Evolutionary conservation across 2,113 vertebrate species (phyloP).

Genomic region (Glaucomys volans): DNA sequence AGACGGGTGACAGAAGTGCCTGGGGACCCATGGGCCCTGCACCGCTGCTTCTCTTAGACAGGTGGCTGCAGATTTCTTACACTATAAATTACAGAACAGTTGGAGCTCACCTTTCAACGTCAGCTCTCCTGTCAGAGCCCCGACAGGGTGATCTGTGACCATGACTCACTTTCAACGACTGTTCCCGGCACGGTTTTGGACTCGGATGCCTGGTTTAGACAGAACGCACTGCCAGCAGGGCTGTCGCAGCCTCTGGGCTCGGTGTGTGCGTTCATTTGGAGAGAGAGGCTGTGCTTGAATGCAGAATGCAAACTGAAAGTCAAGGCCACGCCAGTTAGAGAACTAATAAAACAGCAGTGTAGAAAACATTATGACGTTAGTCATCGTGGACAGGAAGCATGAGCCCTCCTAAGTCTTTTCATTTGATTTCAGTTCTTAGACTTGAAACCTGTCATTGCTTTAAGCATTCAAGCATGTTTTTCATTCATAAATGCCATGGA

Average conservation of each 20-base stretch:
- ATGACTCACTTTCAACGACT: conserved; percentile 41
- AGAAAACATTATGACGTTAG: neutral
- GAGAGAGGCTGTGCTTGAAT: neutral
- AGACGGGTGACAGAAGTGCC: conserved; percentile 50
- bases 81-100: conserved; percentile 66
- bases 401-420: neutral
- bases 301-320: neutral
- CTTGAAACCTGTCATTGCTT: neutral
- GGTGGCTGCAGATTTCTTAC: conserved; percentile 62
- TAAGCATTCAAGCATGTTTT: neutral
- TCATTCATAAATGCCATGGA: neutral
- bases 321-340: neutral
- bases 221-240: neutral
- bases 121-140: conserved; percentile 31
- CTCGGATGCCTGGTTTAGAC: neutral
- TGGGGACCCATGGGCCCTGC: conserved; percentile 53
- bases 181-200: conserved; percentile 40
- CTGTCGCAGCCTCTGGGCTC: neutral
- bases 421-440: neutral
- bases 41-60: conserved; percentile 59
- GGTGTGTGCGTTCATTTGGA: neutral
- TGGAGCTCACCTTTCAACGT: conserved; percentile 73
- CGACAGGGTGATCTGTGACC: conserved; percentile 53
- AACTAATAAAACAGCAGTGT: neutral
- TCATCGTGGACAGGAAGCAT: neutral